Conservation (phyloP, 2,113 vertebrate genomes). For the Megaceryle maxima region DNA sequence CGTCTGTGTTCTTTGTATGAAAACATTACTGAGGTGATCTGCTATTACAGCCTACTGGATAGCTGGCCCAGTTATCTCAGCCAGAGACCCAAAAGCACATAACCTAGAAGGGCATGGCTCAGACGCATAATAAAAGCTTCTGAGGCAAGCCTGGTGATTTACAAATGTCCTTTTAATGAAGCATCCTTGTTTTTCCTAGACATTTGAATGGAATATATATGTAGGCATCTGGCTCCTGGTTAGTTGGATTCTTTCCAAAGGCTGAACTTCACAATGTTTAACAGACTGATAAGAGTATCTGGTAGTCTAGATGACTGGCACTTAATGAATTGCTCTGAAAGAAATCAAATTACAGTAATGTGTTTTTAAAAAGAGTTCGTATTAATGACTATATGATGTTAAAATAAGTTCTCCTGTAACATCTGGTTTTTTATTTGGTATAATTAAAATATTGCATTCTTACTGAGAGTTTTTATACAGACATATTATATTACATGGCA, state of each 20-base stretch:
- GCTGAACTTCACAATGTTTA: slow-evolving; percentile 7
- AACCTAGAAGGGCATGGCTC: background rate
- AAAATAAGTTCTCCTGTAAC: slow-evolving; percentile 27
- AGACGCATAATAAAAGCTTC: background rate
- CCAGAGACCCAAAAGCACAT: background rate
- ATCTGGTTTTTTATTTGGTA: slow-evolving; percentile 47
- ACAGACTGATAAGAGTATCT: slow-evolving; percentile 28
- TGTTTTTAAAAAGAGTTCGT: slow-evolving; percentile 29
- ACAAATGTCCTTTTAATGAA: slow-evolving; percentile 43
- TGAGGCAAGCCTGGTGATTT: background rate
- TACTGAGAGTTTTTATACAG: background rate
- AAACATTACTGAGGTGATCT: background rate
- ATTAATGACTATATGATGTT: slow-evolving; percentile 24
- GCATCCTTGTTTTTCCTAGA: slow-evolving; percentile 40
- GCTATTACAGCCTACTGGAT: rapidly evolving
- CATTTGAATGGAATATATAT: slow-evolving; percentile 24
- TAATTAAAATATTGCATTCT: slow-evolving; percentile 51
- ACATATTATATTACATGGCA: slow-evolving; percentile 31
- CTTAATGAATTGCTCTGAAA: slow-evolving; percentile 55
- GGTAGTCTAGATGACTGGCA: slow-evolving; percentile 27
- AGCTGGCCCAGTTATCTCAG: background rate
- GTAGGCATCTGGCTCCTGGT: slow-evolving; percentile 39
- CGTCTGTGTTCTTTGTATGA: background rate
- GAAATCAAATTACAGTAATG: slow-evolving; percentile 45
- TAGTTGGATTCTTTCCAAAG: slow-evolving; percentile 51